Conservation (phyloP, 53 echinoderm and acorn worm genomes). For the Apostichopus leukothele region DNA sequence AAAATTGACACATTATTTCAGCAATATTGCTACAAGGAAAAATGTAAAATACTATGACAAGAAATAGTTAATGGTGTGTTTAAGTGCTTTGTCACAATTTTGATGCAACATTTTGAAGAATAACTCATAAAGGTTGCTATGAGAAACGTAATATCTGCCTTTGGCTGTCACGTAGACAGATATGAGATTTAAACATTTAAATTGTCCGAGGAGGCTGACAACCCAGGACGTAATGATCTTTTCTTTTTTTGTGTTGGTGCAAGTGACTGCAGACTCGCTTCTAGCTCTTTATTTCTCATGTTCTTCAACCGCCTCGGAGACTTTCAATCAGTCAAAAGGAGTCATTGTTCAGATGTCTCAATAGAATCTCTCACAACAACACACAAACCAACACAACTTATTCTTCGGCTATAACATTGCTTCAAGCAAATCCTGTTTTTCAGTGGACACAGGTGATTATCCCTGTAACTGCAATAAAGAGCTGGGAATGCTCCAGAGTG, state of each 20-base stretch:
- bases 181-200: neutral
- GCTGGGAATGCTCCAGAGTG: slow-evolving; percentile 19
- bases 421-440: slow-evolving; percentile 44
- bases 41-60: no score
- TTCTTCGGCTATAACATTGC: slow-evolving; percentile 5
- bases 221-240: neutral
- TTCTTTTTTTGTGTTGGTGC: neutral
- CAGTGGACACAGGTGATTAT: slow-evolving; percentile 37
- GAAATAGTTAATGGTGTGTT: no score
- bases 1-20: no score
- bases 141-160: neutral
- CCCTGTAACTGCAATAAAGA: slow-evolving; percentile 24
- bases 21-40: no score
- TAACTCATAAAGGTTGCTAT: no score
- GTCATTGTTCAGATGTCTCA: slow-evolving; percentile 39
- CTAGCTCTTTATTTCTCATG: neutral
- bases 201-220: neutral
- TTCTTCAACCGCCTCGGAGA: neutral
- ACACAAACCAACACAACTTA: slow-evolving; percentile 32
- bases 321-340: slow-evolving; percentile 21
- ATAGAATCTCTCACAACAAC: slow-evolving; percentile 14
- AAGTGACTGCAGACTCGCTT: neutral
- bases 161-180: neutral
- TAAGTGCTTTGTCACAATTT: no score
- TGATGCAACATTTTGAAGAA: no score